Base-by-base conservation (phyloP, 2,888 invertebrate genomes). In the Habroteleia sp. region DNA sequence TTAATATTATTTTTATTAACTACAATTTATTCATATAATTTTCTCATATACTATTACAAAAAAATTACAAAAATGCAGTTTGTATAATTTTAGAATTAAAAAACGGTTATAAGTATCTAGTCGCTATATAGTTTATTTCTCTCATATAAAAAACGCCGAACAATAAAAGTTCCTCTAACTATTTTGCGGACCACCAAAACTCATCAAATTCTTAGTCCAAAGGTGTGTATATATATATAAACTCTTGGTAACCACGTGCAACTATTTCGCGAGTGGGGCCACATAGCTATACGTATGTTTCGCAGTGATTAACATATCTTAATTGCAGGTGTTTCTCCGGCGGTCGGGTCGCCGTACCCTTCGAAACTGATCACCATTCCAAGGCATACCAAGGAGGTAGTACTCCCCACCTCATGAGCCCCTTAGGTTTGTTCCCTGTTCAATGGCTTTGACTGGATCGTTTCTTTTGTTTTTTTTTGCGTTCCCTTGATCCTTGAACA, bases 281-380 rank as follows among this genome's bases (percentile, higher is more conserved):
- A 10, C 23, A 17, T 29, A 16, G 44, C 35, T 25, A 42, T 27
- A 58, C 52, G 77, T 80, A 79, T 66, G 65, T 82, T 79, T 76
- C 78, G 74, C 75, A 63, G 78, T 80, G 82, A 84, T 84, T 83
- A 83, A 83, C 84, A 83, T 83, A 84, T 83, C 84, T 84, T 83
- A 83, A 83, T 84, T 84, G 82, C 83, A 82, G 82, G 82, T 83
- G 83, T 83, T 83, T 81, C 80, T 78, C 76, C 76, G 78, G 6
- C 52, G 39, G 68, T 33, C 27, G 42, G 65, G 52, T 65, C 74
- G 65, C 48, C 72, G 77, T 79, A 48, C 77, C 68, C 77, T 77
- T 80, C 77, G 79, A 74, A 78, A 78, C 74, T 75, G 79, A 81
- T 81, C 79, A 79, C 37, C 35, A 44, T 25, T 46, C 56, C 76